Evolutionary conservation across 92 coral and sea anemone genomes (phyloP), one percentile per base, ranked within the genome.

Genomic region (Anthopleura xanthogrammica): DNA sequence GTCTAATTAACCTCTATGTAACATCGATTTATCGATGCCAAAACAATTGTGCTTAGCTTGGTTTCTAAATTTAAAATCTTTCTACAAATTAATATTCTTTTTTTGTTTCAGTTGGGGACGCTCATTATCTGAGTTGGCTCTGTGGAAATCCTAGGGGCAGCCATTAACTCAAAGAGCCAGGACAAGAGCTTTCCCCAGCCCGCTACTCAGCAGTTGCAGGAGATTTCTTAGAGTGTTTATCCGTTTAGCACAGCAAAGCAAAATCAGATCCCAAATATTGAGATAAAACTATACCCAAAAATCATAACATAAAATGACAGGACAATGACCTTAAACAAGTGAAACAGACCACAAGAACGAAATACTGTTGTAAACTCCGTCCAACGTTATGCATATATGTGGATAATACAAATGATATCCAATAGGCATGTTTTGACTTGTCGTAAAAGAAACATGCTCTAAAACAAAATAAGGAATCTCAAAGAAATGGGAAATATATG

Each of bases 1-100:
- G 80, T 20, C 64, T 77, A 77, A 77, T 77, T 50, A 77, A 77
- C 80, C 80, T 77, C 80, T 41, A 77, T 52, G 41, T 23, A 50
- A 77, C 55, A 16, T 75, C 60, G 80, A 77, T 77, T 77, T 77
- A 65, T 77, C 46, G 52, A 50, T 52, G 16, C 80, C 60, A 62
- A 62, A 62, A 62, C 70, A 62, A 16, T 52, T 46, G 60, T 11
- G 36, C 41, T 23, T 20, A 77, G 58, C 80, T 60, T 77, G 78
- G 40, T 43, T 50, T 52, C 52, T 77, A 77, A 77, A 9, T 20
- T 62, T 12, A 6, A 62, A 62, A 23, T 68, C 74, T 36, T 13
- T 68, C 74, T 68, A 22, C 5, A 13, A 68, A 23, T 68, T 36
- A 23, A 20, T 62, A 23, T 68, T 29, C 42, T 68, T 68, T 68